Evolutionary conservation across 1,140 invertebrate genomes (phyloP).

Genomic region (Drosophila persimilis): DNA sequence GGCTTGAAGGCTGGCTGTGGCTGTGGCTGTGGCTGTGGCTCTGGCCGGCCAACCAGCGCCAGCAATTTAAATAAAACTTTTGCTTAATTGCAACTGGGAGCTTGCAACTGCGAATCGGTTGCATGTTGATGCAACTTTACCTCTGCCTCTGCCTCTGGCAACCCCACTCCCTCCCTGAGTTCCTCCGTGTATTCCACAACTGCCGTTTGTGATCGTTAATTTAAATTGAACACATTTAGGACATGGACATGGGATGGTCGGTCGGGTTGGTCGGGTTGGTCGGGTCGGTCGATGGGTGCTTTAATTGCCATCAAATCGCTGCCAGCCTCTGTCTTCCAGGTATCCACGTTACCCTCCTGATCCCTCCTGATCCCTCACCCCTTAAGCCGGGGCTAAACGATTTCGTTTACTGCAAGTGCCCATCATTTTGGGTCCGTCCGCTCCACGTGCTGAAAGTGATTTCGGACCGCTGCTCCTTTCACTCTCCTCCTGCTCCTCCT

Average conservation of each 20-base stretch:
- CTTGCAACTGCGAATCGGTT: conserved; percentile 43
- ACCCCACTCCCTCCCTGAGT: conserved; percentile 3
- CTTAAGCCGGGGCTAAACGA: conserved; percentile 60
- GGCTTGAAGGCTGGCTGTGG: too few species aligned
- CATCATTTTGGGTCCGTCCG: conserved; percentile 63
- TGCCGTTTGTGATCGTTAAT: conserved; percentile 72
- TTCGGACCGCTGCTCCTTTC: conserved; percentile 29
- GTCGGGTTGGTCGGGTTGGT: background rate
- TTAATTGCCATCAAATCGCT: conserved; percentile 62
- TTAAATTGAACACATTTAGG: conserved; percentile 81
- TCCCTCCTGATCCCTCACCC: background rate
- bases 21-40: background rate
- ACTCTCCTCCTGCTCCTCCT: background rate
- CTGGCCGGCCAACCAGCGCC: conserved; percentile 36
- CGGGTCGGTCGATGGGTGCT: conserved; percentile 44
- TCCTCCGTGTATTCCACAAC: conserved; percentile 17
- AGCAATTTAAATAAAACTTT: conserved; percentile 80
- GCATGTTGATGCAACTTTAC: conserved; percentile 56
- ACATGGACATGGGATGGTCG: conserved; percentile 53
- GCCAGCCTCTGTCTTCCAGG: conserved; percentile 3
- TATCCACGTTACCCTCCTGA: background rate
- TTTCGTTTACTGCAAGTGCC: conserved; percentile 79
- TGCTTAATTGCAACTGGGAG: conserved; percentile 67
- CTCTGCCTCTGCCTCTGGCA: conserved; percentile 18
- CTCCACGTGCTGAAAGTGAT: conserved; percentile 76